Evolutionary conservation across 2,888 invertebrate species (phyloP).

Genomic region (Masnerella sp.): DNA sequence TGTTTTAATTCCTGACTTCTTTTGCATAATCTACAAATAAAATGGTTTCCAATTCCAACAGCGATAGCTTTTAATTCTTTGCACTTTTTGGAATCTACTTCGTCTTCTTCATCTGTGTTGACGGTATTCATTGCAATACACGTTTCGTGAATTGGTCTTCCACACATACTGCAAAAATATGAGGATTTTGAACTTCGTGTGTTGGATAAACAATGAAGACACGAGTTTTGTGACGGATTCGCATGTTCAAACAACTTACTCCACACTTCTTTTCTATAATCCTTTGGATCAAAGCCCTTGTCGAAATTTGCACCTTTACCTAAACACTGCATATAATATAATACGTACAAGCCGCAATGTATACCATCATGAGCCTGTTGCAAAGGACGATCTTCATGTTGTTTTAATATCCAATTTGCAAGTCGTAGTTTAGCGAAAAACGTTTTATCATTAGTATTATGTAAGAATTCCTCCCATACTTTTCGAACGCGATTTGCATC

Average conservation of each 20-base stretch:
- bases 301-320: neutral
- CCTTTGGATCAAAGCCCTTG: neutral
- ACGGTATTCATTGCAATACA: too few species aligned
- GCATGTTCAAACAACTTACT: too few species aligned
- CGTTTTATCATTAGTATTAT: neutral
- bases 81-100: neutral
- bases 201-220: neutral
- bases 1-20: too few species aligned
- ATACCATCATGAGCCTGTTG: neutral
- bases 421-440: conserved; percentile 3
- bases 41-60: too few species aligned
- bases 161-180: too few species aligned
- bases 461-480: neutral
- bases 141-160: too few species aligned
- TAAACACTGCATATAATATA: conserved; percentile 16
- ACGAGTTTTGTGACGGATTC: neutral
- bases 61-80: conserved; percentile 1
- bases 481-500: neutral
- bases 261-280: neutral
- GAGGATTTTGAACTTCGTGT: too few species aligned
- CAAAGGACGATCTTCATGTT: conserved; percentile 9
- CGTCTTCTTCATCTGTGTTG: conserved; percentile 1
- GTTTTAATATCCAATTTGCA: neutral
- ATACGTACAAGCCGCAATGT: conserved; percentile 8
- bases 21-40: neutral